These are phyloP conservation scores for Oikopleura albicans DNA, from an alignment of 23 tunicate genomes.

Conservation along the genomic window DNA sequence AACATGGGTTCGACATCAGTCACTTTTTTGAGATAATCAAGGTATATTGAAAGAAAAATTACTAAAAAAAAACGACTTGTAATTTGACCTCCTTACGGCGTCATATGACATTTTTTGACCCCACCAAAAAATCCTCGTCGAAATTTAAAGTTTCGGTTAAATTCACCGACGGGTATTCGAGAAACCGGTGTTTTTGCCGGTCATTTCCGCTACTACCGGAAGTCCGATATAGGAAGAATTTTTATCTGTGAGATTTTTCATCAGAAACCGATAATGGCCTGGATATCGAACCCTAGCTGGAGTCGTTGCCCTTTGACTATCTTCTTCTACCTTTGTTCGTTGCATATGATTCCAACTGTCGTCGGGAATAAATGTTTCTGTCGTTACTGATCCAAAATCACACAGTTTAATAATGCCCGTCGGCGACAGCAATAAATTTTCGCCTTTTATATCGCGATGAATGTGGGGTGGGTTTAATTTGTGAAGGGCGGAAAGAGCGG, in stretches of 20 bases:
- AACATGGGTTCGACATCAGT: slow-evolving; percentile 53
- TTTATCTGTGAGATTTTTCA: no score
- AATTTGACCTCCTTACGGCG: no score
- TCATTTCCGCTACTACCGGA: background rate
- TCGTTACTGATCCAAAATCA: slow-evolving; percentile 89
- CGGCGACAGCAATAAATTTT: slow-evolving; percentile 46
- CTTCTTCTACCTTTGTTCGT: slow-evolving; percentile 43
- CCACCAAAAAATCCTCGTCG: no score
- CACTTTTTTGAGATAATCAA: slow-evolving; percentile 42
- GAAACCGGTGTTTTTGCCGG: background rate
- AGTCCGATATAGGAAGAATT: no score
- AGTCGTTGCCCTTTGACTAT: background rate
- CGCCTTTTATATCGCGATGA: slow-evolving; percentile 93
- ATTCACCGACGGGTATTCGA: no score
- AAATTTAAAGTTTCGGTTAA: background rate
- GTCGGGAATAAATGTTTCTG: slow-evolving; percentile 54
- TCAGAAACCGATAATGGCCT: no score
- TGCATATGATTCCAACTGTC: slow-evolving; percentile 69
- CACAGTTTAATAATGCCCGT: slow-evolving; percentile 59
- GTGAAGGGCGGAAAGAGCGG: slow-evolving; percentile 69
- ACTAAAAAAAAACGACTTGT: background rate
- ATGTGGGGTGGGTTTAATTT: slow-evolving; percentile 80
- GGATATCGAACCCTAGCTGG: no score
- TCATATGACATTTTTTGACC: no score
- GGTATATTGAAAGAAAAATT: background rate